A percentile compares a stretch with the other conserved stretches of the same genome.
These are phyloP conservation scores for Diplolepis rosae DNA, from an alignment of 2,888 invertebrate genomes.

Conservation along the genomic window DNA sequence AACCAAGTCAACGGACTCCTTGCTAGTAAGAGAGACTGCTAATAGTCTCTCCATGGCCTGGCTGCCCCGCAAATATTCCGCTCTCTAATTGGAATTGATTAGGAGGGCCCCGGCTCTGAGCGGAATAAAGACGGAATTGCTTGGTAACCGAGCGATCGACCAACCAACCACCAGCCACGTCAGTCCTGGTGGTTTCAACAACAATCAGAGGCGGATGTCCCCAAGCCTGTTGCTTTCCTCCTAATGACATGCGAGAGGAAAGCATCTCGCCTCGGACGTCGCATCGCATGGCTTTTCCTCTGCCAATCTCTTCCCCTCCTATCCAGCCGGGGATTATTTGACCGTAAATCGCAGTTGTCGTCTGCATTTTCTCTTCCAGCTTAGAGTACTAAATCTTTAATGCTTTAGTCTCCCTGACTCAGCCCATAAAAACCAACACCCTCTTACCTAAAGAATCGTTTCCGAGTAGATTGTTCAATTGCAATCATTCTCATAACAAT, in stretches of 20 bases:
- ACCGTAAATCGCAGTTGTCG: constrained; percentile 27
- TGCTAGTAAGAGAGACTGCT: constrained; percentile 69
- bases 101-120: constrained; percentile 61
- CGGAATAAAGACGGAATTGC: constrained; percentile 69
- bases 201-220: constrained; percentile 24
- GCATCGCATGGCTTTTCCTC: constrained; percentile 25
- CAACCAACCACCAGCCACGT: neutral
- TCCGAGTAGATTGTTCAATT: neutral
- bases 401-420: neutral
- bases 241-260: constrained; percentile 29
- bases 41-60: constrained; percentile 69
- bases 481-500: neutral
- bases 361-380: constrained; percentile 24
- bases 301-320: constrained; percentile 9
- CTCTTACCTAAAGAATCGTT: constrained; percentile 1
- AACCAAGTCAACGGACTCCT: constrained; percentile 62
- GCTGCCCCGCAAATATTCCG: constrained; percentile 70
- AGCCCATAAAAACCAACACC: constrained; percentile 1
- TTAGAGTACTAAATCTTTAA: constrained; percentile 6
- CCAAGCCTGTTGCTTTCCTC: neutral
- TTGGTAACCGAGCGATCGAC: constrained; percentile 47
- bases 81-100: constrained; percentile 74
- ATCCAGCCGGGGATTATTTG: constrained; percentile 8
- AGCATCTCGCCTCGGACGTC: constrained; percentile 25
- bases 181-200: constrained; percentile 20